Conservation (phyloP, 2,113 vertebrate genomes). For the Aptenodytes forsteri region DNA sequence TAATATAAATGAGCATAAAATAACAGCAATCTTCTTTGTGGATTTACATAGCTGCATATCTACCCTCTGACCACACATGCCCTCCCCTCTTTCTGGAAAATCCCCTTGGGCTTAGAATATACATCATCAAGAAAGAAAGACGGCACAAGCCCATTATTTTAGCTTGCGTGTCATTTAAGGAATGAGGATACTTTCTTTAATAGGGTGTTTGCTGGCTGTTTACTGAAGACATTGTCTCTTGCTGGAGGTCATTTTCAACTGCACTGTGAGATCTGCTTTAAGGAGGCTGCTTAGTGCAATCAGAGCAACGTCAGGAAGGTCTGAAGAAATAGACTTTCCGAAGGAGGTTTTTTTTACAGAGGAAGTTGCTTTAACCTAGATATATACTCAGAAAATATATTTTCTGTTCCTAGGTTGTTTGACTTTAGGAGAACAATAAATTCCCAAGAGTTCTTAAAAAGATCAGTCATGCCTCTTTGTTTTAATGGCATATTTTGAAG, state of each 20-base stretch:
- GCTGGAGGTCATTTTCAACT: conserved; percentile 11
- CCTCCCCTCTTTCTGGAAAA: not conserved
- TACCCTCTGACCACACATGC: not conserved
- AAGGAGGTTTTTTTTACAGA: not conserved
- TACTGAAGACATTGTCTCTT: conserved; percentile 6
- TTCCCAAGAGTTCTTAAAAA: conserved; percentile 37
- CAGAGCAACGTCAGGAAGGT: not conserved
- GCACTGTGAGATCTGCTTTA: not conserved
- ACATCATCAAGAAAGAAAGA: not conserved
- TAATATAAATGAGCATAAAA: not conserved
- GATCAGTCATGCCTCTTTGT: conserved; percentile 52
- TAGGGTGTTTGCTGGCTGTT: not conserved
- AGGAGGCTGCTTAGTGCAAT: not conserved
- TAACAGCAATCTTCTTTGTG: not conserved
- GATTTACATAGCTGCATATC: not conserved
- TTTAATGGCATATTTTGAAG: conserved; percentile 59
- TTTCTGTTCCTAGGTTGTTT: conserved; percentile 39
- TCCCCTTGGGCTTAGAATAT: not conserved
- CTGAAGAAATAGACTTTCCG: not conserved
- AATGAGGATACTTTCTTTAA: conserved; percentile 8
- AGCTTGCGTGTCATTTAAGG: not conserved
- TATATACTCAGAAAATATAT: conserved; percentile 20
- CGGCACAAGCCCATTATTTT: not conserved
- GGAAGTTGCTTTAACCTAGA: conserved; percentile 28
- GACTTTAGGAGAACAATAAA: conserved; percentile 29